phyloP scores from a whole-genome alignment of 1,140 invertebrate genomes.

The Laupala kohalensis region DNA sequence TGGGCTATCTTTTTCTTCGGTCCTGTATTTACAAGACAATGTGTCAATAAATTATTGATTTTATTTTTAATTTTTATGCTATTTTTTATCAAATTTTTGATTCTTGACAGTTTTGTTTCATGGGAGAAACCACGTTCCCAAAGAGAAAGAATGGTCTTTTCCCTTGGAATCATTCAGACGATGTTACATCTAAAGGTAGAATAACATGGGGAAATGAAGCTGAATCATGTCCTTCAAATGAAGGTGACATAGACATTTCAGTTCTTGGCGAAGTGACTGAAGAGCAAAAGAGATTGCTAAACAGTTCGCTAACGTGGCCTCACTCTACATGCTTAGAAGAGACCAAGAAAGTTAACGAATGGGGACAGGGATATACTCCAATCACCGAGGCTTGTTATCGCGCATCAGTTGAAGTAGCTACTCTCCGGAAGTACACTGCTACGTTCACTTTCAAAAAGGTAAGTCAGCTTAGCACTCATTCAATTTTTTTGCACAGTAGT shows the following conservation, averaged over 20 bases:
- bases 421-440: slow-evolving; percentile 24
- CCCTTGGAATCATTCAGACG: background rate
- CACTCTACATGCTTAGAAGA: slow-evolving; percentile 24
- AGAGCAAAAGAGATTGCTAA: background rate
- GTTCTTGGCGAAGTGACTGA: background rate
- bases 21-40: too few relatives aligned
- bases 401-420: slow-evolving; percentile 29
- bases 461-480: too few relatives aligned
- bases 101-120: background rate
- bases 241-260: slow-evolving; percentile 18
- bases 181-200: slow-evolving; percentile 5
- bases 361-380: slow-evolving; percentile 18
- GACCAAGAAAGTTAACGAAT: slow-evolving; percentile 11
- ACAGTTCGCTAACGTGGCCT: slow-evolving; percentile 23
- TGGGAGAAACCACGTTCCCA: background rate
- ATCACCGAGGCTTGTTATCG: slow-evolving; percentile 29
- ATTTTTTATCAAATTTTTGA: too few relatives aligned
- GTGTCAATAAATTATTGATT: too few relatives aligned
- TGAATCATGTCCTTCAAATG: slow-evolving; percentile 23
- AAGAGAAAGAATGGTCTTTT: background rate
- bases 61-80: too few relatives aligned
- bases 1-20: too few relatives aligned
- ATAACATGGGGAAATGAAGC: slow-evolving; percentile 4
- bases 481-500: too few relatives aligned
- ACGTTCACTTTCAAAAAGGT: background rate